Conservation (phyloP, 2,888 invertebrate genomes). For the Standfussiana lucernea region DNA sequence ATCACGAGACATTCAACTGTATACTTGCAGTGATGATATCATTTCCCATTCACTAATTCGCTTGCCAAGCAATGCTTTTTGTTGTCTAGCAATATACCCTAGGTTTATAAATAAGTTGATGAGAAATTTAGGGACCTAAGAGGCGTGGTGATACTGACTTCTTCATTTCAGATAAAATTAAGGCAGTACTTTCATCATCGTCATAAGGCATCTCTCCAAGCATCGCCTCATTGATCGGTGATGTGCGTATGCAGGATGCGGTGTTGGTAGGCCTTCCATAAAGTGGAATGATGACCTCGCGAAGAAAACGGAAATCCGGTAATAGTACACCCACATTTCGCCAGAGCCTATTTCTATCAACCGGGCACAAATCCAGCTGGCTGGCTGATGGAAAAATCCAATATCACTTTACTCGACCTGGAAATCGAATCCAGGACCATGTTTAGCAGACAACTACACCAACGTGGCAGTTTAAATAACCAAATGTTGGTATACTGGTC, state of each 20-base stretch:
- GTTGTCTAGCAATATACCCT: conserved; percentile 9
- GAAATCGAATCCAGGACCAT: no score
- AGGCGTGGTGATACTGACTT: rapidly evolving
- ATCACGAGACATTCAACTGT: conserved; percentile 42
- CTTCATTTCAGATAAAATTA: no score
- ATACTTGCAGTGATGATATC: conserved; percentile 51
- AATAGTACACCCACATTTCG: no score
- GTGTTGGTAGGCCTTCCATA: neutral
- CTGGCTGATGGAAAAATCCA: no score
- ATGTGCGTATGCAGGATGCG: neutral
- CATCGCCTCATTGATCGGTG: neutral
- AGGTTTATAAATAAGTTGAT: neutral
- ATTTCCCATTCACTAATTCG: conserved; percentile 37
- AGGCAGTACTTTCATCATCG: no score
- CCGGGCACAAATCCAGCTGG: no score
- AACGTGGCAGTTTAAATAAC: no score
- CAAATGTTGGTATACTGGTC: neutral
- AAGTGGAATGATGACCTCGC: neutral
- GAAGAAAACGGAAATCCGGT: neutral
- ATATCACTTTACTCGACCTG: no score
- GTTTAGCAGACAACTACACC: no score
- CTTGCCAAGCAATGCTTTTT: conserved; percentile 26
- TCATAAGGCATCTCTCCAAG: no score
- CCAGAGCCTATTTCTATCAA: no score
- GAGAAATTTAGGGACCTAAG: no score